These are phyloP conservation scores for Pangasius krempfi DNA, from an alignment of 2,797 vertebrate species.

Conservation along the genomic window DNA sequence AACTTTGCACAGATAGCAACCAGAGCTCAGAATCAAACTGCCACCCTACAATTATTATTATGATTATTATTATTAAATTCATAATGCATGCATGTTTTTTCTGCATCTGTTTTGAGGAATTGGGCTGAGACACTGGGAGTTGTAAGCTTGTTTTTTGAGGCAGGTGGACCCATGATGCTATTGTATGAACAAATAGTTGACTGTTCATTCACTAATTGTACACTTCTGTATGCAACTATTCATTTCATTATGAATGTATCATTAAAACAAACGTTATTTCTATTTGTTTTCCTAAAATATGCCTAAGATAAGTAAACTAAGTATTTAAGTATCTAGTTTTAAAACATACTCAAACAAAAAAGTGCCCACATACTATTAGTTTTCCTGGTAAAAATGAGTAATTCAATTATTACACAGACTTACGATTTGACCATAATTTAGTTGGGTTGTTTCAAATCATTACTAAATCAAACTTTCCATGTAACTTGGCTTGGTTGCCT, in stretches of 20 bases:
- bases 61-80: background rate
- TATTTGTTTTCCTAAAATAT: slow-evolving; percentile 11
- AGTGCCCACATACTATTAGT: slow-evolving; percentile 30
- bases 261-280: slow-evolving; percentile 48
- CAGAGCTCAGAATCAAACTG: background rate
- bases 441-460: slow-evolving; percentile 59
- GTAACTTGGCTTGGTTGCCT: slow-evolving; percentile 52
- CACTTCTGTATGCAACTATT: slow-evolving; percentile 21
- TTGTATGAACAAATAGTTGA: background rate
- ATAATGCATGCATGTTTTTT: slow-evolving; percentile 30
- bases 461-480: slow-evolving; percentile 61
- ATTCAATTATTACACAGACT: slow-evolving; percentile 55
- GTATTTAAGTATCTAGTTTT: too few relatives aligned
- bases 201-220: slow-evolving; percentile 10
- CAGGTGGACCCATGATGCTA: slow-evolving; percentile 17
- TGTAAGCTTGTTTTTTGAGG: slow-evolving; percentile 26
- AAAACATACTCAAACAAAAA: slow-evolving; percentile 26
- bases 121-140: slow-evolving; percentile 4
- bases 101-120: slow-evolving; percentile 48
- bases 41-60: background rate
- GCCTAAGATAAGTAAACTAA: slow-evolving; percentile 7
- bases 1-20: background rate
- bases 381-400: slow-evolving; percentile 49
- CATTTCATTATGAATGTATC: slow-evolving; percentile 11
- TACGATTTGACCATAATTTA: slow-evolving; percentile 58